Evolutionary conservation across 1,140 invertebrate genomes (phyloP), one percentile per base, ranked within the genome.

Genomic region (Aphidius gifuensis): DNA sequence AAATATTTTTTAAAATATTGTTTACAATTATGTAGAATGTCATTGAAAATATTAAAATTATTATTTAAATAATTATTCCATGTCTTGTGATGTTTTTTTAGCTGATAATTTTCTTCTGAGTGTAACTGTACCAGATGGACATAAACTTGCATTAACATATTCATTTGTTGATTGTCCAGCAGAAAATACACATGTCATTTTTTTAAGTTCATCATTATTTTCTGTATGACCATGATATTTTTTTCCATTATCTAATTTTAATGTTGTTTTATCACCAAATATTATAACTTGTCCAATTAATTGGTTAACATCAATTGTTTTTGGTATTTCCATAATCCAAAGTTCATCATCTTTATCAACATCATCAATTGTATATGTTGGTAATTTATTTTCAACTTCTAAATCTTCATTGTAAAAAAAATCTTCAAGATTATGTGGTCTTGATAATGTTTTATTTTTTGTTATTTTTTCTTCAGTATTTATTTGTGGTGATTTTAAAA

Each of bases 301-400:
- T 23, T 71, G 66, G 23, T 47, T 32, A 4, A 74, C 69, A 63
- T 77, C 58, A 51, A 76, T 71, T 7, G 69, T 73, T 60, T 43
- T 65, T 47, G 75, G 75, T 62, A 77, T 63, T 47, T 77, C 70
- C 61, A 77, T 67, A 7, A 77, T 53, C 72, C 73, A 76, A 4
- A 76, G 44, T 6, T 76, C 74, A 61, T 77, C 75, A 11, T 61
- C 72, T 23, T 73, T 69, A 5, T 61, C 64, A 8, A 74, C 4
- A 38, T 75, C 71, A 6, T 71, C 64, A 0, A 73, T 39, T 16
- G n/a, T 67, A 40, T 72, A 72, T 5, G 69, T 68, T 3, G 69
- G 58, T 23, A 60, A n/a, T 45, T 60, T 65, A 32, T 42, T 44
- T 61, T 68, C 66, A 1, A 51, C 21, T 8, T 54, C 23, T 21